phyloP scores from a whole-genome alignment of 2,113 vertebrate species.

The Lepisosteus osseus region DNA sequence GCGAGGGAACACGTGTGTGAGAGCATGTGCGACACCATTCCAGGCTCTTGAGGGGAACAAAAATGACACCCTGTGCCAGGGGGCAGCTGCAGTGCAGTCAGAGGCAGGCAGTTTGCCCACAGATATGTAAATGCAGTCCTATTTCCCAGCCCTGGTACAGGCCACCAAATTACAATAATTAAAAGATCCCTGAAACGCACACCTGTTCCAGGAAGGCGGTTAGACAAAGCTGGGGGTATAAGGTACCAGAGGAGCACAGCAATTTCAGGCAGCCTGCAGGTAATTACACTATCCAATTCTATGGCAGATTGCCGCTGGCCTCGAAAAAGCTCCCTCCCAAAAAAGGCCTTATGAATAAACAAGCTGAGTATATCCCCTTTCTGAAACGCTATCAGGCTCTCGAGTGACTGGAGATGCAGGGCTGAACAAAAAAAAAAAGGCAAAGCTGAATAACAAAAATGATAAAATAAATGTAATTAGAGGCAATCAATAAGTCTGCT shows the following conservation, averaged over 20 bases:
- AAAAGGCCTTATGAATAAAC: constrained; percentile 74
- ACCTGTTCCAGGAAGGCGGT: constrained; percentile 46
- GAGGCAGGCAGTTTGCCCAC: not conserved
- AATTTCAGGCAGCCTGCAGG: constrained; percentile 60
- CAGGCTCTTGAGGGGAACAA: no score
- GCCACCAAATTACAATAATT: constrained; percentile 26
- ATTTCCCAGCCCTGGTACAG: constrained; percentile 1
- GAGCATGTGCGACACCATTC: no score
- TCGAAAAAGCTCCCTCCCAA: constrained; percentile 63
- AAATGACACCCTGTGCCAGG: not conserved
- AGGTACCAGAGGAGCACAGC: constrained; percentile 55
- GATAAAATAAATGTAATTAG: constrained; percentile 68
- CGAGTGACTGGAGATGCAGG: constrained; percentile 63
- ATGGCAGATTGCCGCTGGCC: constrained; percentile 64
- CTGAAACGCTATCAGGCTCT: constrained; percentile 67
- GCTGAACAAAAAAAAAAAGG: constrained; percentile 52
- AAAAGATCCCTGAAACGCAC: constrained; percentile 35
- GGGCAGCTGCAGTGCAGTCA: no score
- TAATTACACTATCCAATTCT: constrained; percentile 69
- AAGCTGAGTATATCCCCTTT: constrained; percentile 65
- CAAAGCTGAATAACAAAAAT: constrained; percentile 35
- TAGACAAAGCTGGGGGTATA: constrained; percentile 32
- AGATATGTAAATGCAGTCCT: constrained; percentile 6
- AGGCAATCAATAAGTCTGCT: constrained; percentile 67
- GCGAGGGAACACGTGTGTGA: no score